phyloP scores from a whole-genome alignment of 2,113 vertebrate species.

The Tonatia bakeri region DNA sequence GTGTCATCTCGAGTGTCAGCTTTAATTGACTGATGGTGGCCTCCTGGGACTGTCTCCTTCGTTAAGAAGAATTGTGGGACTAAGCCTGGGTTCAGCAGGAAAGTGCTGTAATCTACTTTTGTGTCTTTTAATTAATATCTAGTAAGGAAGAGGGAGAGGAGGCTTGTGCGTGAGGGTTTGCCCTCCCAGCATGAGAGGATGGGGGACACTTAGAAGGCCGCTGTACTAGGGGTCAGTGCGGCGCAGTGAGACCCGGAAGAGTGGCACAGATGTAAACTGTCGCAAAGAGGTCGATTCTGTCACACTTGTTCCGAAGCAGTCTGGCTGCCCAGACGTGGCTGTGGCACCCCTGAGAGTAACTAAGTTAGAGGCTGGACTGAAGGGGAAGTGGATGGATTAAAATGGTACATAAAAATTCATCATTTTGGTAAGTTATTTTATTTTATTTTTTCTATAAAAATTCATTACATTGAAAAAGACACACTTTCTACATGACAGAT shows the following conservation, averaged over 20 bases:
- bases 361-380: not conserved
- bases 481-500: not conserved
- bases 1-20: not conserved
- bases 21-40: not conserved
- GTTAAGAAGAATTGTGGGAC: not conserved
- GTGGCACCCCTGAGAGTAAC: no score
- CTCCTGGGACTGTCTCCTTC: not conserved
- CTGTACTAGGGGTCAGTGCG: not conserved
- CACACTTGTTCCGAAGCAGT: no score
- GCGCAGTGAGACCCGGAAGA: not conserved
- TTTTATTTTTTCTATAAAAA: conserved; percentile 75
- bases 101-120: not conserved
- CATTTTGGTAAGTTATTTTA: not conserved
- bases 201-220: not conserved
- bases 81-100: not conserved
- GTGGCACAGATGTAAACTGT: not conserved
- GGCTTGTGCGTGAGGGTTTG: not conserved
- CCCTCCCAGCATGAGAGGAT: not conserved
- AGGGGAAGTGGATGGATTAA: no score
- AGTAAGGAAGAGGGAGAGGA: no score
- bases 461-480: conserved; percentile 12
- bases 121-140: not conserved
- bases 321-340: not conserved
- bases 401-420: no score
- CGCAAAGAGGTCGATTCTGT: not conserved